A percentile compares a stretch with the other conserved stretches of the same genome.
phyloP scores from a whole-genome alignment of 2,113 vertebrate species.

The Boleophthalmus pectinirostris region DNA sequence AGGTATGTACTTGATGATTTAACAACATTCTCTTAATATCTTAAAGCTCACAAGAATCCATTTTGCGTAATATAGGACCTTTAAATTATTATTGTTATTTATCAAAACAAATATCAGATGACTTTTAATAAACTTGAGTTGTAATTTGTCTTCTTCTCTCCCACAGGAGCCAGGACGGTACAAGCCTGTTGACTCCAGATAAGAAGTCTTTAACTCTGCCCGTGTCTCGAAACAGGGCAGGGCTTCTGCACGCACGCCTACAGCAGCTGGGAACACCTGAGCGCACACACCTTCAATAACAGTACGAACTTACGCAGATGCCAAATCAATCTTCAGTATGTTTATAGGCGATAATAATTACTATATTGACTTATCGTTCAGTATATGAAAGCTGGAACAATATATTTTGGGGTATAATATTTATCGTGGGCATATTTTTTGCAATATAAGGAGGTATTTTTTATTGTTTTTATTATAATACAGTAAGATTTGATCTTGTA shows the following conservation, averaged over 20 bases:
- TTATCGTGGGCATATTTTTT: too few relatives aligned
- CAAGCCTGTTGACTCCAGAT: slow-evolving; percentile 88
- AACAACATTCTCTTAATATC: too few relatives aligned
- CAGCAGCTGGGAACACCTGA: slow-evolving; percentile 95
- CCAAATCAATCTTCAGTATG: background rate
- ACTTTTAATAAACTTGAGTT: background rate
- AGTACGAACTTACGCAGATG: slow-evolving; percentile 71
- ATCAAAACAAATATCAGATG: background rate
- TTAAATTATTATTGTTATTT: background rate
- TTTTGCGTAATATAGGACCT: too few relatives aligned
- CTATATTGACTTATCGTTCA: too few relatives aligned
- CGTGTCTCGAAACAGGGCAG: slow-evolving; percentile 98
- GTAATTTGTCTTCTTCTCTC: slow-evolving; percentile 61
- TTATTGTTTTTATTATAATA: too few relatives aligned
- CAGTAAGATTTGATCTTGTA: too few relatives aligned
- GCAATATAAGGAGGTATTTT: too few relatives aligned
- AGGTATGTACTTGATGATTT: too few relatives aligned
- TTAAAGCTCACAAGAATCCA: too few relatives aligned
- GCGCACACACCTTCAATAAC: slow-evolving; percentile 95
- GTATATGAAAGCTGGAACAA: too few relatives aligned
- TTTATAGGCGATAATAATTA: too few relatives aligned
- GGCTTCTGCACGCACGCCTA: slow-evolving; percentile 93
- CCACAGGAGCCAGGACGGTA: slow-evolving; percentile 93
- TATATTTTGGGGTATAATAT: too few relatives aligned
- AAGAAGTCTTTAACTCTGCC: slow-evolving; percentile 98